Evolutionary conservation across 2,113 vertebrate species (phyloP).

Genomic region (Daphoenositta chrysoptera): DNA sequence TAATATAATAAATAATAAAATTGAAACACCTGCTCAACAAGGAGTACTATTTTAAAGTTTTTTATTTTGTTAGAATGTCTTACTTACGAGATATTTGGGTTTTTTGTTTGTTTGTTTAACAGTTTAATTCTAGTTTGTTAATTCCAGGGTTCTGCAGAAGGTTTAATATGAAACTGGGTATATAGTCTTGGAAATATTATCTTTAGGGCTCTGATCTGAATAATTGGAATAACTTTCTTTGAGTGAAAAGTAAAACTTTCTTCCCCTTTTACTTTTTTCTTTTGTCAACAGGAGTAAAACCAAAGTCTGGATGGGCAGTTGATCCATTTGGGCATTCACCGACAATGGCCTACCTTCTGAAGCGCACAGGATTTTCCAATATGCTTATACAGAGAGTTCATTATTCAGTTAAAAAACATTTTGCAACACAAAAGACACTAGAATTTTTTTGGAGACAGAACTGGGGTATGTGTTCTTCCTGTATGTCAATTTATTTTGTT

Average conservation of each 20-base stretch:
- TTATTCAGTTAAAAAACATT: slow-evolving; percentile 90
- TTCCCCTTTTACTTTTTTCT: not conserved
- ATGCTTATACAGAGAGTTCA: slow-evolving; percentile 92
- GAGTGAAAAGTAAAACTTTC: not conserved
- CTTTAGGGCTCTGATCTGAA: not conserved
- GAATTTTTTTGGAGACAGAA: slow-evolving; percentile 95
- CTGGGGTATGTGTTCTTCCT: slow-evolving; percentile 80
- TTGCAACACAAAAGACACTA: slow-evolving; percentile 77
- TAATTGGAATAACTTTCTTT: not conserved
- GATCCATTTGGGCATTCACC: slow-evolving; percentile 93
- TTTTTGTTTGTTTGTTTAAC: not conserved
- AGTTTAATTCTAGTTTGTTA: not conserved
- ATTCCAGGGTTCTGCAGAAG: not conserved
- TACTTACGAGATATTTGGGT: not conserved
- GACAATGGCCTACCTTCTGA: slow-evolving; percentile 90
- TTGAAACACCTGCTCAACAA: not conserved
- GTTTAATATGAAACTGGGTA: not conserved
- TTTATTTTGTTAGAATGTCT: not conserved
- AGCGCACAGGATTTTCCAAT: slow-evolving; percentile 81
- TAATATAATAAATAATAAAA: too few relatives aligned
- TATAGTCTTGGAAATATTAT: not conserved
- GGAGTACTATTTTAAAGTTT: not conserved
- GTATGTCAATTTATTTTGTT: not conserved
- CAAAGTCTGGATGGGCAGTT: slow-evolving; percentile 83
- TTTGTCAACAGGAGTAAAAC: slow-evolving; percentile 81